Evolutionary conservation across 1,140 invertebrate genomes (phyloP), one percentile per base, ranked within the genome.

Genomic region (Eurosta solidaginis): DNA sequence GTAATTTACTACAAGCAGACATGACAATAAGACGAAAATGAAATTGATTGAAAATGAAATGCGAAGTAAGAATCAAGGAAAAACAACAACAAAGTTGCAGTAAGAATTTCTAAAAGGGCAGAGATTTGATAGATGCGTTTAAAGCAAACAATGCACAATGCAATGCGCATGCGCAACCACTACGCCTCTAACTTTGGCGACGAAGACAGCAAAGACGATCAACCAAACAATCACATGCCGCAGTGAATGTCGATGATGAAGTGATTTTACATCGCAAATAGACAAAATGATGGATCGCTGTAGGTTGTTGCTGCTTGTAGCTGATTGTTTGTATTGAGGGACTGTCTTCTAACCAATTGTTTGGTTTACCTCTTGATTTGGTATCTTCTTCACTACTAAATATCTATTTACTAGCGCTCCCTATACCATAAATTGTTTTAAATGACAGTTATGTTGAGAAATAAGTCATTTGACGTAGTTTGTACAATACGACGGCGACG

Each of bases 41-140:
- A 68, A 40, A 68, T 68, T 68, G 59, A 42, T 68, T n/a, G 59
- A 42, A 68, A 68, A 68, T 68, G 33, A 68, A 68, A 68, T 33
- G 59, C 59, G 40, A 68, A n/a, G n/a, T n/a, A n/a, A n/a, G n/a
- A n/a, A n/a, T n/a, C n/a, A n/a, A n/a, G n/a, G n/a, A n/a, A n/a
- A n/a, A n/a, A n/a, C n/a, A n/a, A n/a, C n/a, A n/a, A n/a, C n/a
- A 40, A 63, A 4, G 12, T 4, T 47, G 1, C 14, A 47, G 40
- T 36, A 63, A 52, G n/a, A 59, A 59, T 17, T 17, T 12, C 22
- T 0, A 36, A 59, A 59, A 14, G 33, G 33, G 17, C 54, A 33
- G 25, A 10, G 27, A 59, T 59, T 59, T 59, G 9, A 17, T 49
- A 49, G 7, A 49, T 17, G 17, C 17, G 17, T 14, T 17, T 14